Evolutionary conservation across 2,888 invertebrate genomes (phyloP).

Genomic region (Nomada lathburiana): DNA sequence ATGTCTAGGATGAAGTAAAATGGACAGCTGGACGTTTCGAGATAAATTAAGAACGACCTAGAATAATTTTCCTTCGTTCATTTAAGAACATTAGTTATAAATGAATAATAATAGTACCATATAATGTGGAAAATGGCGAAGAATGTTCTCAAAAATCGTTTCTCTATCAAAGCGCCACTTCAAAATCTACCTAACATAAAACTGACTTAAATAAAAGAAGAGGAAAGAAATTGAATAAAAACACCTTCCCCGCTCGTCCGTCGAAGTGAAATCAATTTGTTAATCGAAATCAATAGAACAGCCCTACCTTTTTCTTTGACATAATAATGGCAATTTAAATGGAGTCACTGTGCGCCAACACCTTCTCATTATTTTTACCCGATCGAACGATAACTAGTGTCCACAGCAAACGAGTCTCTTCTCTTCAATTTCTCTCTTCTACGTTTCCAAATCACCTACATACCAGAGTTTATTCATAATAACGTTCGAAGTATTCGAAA

Average conservation of each 20-base stretch:
- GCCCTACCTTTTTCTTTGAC: background rate
- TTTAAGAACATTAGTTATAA: too few relatives aligned
- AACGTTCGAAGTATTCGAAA: constrained; percentile 21
- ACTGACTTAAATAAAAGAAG: background rate
- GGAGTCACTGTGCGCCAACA: background rate
- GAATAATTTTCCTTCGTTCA: too few relatives aligned
- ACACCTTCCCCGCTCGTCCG: too few relatives aligned
- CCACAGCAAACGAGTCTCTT: constrained; percentile 3
- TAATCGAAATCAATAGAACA: background rate
- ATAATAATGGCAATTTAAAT: background rate
- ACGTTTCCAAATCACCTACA: constrained; percentile 24
- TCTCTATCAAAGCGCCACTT: background rate
- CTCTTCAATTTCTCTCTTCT: constrained; percentile 16
- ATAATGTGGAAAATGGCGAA: too few relatives aligned
- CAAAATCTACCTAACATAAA: background rate
- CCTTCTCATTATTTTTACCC: constrained; percentile 13
- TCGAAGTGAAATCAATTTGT: constrained; percentile 14
- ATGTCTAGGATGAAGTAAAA: background rate
- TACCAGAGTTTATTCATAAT: constrained; percentile 34
- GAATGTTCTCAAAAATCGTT: too few relatives aligned
- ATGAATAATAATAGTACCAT: too few relatives aligned
- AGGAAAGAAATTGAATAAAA: background rate
- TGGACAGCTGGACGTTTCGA: too few relatives aligned
- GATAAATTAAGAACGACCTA: too few relatives aligned
- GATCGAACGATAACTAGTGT: constrained; percentile 13